Base-by-base conservation (phyloP, 92 coral and sea anemone species). In the Nematostella vectensis region DNA sequence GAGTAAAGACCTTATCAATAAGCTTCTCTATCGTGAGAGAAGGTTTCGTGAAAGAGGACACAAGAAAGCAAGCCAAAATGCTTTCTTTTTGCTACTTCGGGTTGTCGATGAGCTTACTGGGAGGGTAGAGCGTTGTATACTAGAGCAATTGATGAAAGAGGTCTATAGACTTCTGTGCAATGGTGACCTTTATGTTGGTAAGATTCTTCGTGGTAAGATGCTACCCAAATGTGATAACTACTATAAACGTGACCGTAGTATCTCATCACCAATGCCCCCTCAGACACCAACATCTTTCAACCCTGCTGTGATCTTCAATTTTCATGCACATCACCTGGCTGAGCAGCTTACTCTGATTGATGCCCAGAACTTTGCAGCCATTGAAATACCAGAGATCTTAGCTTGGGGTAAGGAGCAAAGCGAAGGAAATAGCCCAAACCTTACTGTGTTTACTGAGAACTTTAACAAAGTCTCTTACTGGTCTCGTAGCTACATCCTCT, bases 361-460 rank as follows among this genome's bases (percentile, higher is more conserved):
- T 74, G 94, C 96, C 11, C 80, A 66, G 72, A 87, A 93, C 50
- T 93, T 81, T 63, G 70, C 76, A 42, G 74, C 85, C 42, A 82
- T 93, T 39, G 99, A 93, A 65, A 87, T 93, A 57, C 99, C 99
- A 2, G 99, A 93, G 68, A 87, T 93, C 50, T 70, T 93, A 40
- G 71, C 99, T 2, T 93, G 99, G 99, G 99, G 99, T 0, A 93
- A 93, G 33, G 99, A 88, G 22, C 99, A 93, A 59, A 93, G 91
- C 51, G 99, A 93, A 44, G 83, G 80, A 62, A 57, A 70, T 47
- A 80, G 88, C 49, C 96, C 96, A 38, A 93, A 93, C 78, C 59
- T 93, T 49, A 83, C 87, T 11, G 76, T 81, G 22, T 93, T 87
- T 62, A 93, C 99, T 1, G 99, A 93, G 50, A 91, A 93, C 48